Conservation (phyloP, 2,113 vertebrate genomes). For the Barbus barbus region DNA sequence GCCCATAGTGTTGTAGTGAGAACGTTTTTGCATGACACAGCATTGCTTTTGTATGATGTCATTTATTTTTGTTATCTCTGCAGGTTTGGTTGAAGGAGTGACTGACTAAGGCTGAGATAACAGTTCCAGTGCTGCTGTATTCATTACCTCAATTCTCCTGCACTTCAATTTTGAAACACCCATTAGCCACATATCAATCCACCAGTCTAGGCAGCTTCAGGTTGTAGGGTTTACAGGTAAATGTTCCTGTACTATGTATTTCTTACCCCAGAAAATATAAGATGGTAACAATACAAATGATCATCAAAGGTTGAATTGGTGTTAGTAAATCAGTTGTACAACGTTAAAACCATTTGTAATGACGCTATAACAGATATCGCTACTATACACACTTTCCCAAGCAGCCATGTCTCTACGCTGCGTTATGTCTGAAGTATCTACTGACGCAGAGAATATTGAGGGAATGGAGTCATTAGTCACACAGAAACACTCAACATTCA, state of each 20-base stretch:
- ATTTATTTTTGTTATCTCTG: not conserved
- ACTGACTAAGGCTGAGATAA: not conserved
- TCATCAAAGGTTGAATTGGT: not conserved
- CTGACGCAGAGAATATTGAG: not conserved
- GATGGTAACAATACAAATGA: not conserved
- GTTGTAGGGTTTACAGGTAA: not conserved
- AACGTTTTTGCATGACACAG: not conserved
- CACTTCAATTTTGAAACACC: not conserved
- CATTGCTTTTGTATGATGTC: not conserved
- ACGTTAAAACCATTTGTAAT: not conserved
- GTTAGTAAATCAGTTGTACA: not conserved
- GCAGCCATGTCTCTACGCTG: too few relatives aligned
- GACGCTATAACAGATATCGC: too few relatives aligned
- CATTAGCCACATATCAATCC: not conserved
- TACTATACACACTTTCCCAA: too few relatives aligned
- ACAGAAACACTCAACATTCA: not conserved
- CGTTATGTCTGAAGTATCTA: too few relatives aligned
- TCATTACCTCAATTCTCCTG: not conserved
- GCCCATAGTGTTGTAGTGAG: not conserved
- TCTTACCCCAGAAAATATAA: not conserved
- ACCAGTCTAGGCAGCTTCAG: not conserved
- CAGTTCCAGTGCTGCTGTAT: not conserved
- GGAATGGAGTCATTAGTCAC: not conserved
- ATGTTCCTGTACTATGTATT: not conserved
- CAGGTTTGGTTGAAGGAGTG: slow-evolving; percentile 29